A percentile compares a stretch with the other conserved stretches of the same genome.
These are phyloP conservation scores for Capitulum mitella DNA, from an alignment of 2,888 invertebrate species.

Conservation along the genomic window DNA sequence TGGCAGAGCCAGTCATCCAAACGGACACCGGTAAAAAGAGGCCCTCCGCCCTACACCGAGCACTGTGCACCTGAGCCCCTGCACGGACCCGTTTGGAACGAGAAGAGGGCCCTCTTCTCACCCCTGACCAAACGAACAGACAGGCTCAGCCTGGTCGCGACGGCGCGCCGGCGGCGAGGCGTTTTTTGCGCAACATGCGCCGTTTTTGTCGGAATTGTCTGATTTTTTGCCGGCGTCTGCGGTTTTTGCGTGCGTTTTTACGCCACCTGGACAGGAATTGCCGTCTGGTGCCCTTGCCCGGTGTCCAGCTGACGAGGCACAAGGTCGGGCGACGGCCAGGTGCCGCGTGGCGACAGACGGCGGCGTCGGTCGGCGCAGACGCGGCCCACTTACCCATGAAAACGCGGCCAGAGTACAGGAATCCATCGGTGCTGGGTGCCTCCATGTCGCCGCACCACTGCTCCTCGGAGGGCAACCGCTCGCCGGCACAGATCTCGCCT, in stretches of 20 bases:
- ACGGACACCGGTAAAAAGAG: no score
- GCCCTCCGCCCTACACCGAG: no score
- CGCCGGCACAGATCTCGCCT: not conserved
- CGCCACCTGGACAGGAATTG: not conserved
- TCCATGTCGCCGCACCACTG: conserved; percentile 2
- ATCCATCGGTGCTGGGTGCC: not conserved
- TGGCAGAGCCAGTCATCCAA: not conserved
- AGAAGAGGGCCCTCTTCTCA: not conserved
- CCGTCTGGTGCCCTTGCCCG: not conserved
- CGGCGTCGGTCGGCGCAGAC: not conserved
- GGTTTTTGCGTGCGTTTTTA: conserved; percentile 8
- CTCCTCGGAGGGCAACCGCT: not conserved
- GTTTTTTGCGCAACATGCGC: not conserved
- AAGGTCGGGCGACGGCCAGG: not conserved
- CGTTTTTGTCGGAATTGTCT: not conserved
- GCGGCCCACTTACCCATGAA: not conserved
- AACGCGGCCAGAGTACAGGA: not conserved
- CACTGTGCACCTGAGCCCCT: not conserved
- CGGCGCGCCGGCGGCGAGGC: not conserved
- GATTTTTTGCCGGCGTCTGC: conserved; percentile 16
- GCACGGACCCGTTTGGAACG: not conserved
- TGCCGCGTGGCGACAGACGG: not conserved
- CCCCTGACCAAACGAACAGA: no score
- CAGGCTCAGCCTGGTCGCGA: no score
- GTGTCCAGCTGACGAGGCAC: not conserved